These are phyloP conservation scores for Centroberyx gerrardi DNA, from an alignment of 2,797 vertebrate genomes.

Conservation along the genomic window DNA sequence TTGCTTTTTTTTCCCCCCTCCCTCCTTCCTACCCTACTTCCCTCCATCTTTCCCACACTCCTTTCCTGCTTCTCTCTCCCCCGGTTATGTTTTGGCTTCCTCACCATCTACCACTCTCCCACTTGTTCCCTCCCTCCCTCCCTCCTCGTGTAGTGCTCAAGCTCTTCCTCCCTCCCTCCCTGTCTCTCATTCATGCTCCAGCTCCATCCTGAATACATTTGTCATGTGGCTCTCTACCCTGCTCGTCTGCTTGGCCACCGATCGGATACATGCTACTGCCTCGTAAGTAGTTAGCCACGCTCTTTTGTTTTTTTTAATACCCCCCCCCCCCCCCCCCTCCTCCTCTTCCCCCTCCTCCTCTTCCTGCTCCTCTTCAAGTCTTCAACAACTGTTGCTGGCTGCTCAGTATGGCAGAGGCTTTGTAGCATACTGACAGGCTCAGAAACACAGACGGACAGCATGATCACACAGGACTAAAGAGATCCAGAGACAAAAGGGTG, in stretches of 20 bases:
- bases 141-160: slow-evolving; percentile 12
- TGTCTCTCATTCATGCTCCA: slow-evolving; percentile 64
- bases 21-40: too few relatives aligned
- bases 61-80: slow-evolving; percentile 3
- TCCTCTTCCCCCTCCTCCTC: slow-evolving; percentile 16
- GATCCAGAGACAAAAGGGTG: slow-evolving; percentile 20
- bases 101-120: slow-evolving; percentile 39
- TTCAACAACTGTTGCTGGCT: slow-evolving; percentile 63
- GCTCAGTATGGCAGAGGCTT: slow-evolving; percentile 26
- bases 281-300: slow-evolving; percentile 62
- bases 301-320: slow-evolving; percentile 21
- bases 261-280: slow-evolving; percentile 44
- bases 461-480: slow-evolving; percentile 32
- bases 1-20: background rate
- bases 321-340: slow-evolving; percentile 11
- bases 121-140: slow-evolving; percentile 54
- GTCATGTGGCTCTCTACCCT: slow-evolving; percentile 54
- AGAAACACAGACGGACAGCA: slow-evolving; percentile 44
- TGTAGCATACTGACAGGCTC: slow-evolving; percentile 46
- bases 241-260: slow-evolving; percentile 33
- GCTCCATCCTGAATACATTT: slow-evolving; percentile 53
- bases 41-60: background rate
- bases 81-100: slow-evolving; percentile 41
- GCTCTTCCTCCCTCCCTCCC: slow-evolving; percentile 35
- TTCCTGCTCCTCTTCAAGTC: slow-evolving; percentile 17